Percentiles rank a stretch among this genome's conserved stretches.
Conservation (phyloP, 1,140 invertebrate genomes). For the Anastatus disparis region DNA sequence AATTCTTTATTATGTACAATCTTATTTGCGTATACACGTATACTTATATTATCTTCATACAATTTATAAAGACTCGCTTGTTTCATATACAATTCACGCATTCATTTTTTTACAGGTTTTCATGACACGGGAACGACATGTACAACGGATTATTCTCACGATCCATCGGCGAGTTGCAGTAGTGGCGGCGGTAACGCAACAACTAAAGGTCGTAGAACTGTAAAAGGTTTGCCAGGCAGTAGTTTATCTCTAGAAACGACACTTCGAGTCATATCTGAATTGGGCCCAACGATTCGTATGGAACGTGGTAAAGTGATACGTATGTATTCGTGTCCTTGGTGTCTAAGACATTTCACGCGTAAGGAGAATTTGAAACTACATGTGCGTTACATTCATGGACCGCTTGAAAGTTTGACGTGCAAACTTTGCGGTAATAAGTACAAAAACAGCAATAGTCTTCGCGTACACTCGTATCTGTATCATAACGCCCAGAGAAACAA, state of each 20-base stretch:
- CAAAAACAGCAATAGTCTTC: constrained; percentile 67
- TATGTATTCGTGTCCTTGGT: constrained; percentile 66
- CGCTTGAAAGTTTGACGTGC: constrained; percentile 64
- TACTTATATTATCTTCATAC: too few relatives aligned
- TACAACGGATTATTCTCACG: constrained; percentile 39
- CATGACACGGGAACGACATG: constrained; percentile 33
- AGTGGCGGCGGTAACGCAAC: background rate
- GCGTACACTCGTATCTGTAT: constrained; percentile 67
- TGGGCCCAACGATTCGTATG: constrained; percentile 60
- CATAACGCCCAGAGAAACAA: constrained; percentile 64
- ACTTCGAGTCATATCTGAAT: constrained; percentile 59
- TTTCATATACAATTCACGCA: background rate
- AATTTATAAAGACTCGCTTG: background rate
- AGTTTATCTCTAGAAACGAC: constrained; percentile 61
- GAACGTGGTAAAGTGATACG: constrained; percentile 62
- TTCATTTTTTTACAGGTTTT: constrained; percentile 27
- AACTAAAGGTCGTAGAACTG: constrained; percentile 55
- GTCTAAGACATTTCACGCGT: constrained; percentile 63
- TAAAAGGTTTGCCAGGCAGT: constrained; percentile 59
- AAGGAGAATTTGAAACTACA: constrained; percentile 66
- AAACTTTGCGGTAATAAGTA: constrained; percentile 66
- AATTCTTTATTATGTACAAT: constrained; percentile 33
- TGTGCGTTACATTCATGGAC: constrained; percentile 64
- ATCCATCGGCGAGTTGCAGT: constrained; percentile 27
- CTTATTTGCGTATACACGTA: constrained; percentile 5